Evolutionary conservation across 2,888 invertebrate species (phyloP), one percentile per base, ranked within the genome.

Genomic region (Hirtodrosophila histrioides): DNA sequence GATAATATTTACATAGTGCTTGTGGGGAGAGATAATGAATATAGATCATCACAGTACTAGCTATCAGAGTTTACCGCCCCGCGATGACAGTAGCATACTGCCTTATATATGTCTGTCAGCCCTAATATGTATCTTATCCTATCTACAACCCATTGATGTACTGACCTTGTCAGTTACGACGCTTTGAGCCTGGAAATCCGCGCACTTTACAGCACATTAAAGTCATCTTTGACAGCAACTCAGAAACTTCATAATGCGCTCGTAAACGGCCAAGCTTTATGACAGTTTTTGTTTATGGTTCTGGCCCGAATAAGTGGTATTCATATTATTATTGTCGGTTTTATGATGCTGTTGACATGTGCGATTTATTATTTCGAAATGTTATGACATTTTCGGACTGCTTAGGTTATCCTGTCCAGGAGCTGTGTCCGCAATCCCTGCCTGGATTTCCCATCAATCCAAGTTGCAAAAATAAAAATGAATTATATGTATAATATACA

Each of bases 191-290:
- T 27, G 44, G 9, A 46, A 51, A 53, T 53, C 45, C 43, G 40
- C 53, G 46, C 60, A 45, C 11, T 69, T 72, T 69, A 48, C 61
- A 56, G 58, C 53, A 57, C 71, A 69, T 77, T 75, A 69, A 69
- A 45, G 66, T 24, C 71, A 75, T 67, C 60, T 63, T 62, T 62
- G 44, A 56, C 49, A 49, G 63, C 39, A 49, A 23, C 45, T 31
- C 35, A 43, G 65, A 48, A 58, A 49, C 51, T 46, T 46, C 57
- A 60, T 44, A 76, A 72, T 62, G 49, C 36, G 40, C 55, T 69
- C 82, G 63, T 80, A 78, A 85, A 85, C 49, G 33, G 40, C 46
- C 11, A 40, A 39, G 35, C 75, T 85, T 80, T 81, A 85, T 75
- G 64, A 64, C 69, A 58, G 41, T 71, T 69, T 46, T 56, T 44